Base-by-base conservation (phyloP, 92 coral and sea anemone genomes). In the Scolanthus callimorphus region DNA sequence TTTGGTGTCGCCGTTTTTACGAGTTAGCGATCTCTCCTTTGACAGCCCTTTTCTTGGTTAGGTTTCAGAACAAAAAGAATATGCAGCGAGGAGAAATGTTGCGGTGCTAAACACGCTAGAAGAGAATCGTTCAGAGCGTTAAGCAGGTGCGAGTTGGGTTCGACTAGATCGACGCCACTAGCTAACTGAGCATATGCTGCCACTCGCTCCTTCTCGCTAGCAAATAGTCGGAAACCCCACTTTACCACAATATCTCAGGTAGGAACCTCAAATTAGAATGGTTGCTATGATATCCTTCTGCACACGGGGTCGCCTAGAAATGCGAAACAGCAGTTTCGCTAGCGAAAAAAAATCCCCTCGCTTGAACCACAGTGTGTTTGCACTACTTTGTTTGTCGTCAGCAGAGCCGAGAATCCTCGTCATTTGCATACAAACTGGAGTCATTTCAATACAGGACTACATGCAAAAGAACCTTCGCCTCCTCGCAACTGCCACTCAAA, bases 351-450 rank as follows among this genome's bases (percentile, higher is more conserved):
- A 46, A 46, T 6, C 52, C 4, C 52, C 17, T 46, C 23, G 23
- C 17, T 47, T 26, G 29, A 19, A 30, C 1, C 39, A 23, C 22
- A 13, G 34, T 19, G 48, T 61, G 68, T 61, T 61, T 38, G 39
- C 37, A 49, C 47, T 61, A 61, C 38, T 46, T 57, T 34, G 63
- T 55, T 68, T 44, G 57, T 57, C 65, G 29, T 44, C 65, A 51
- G 46, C 28, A 49, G 44, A 34, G 34, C 58, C 24, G 55, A 1
- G 55, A 28, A 49, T 27, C 39, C 19, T 43, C 66, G 29, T 49
- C 48, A 88, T 88, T 83, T 83, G 86, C 96, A 88, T 88, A 74
- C 90, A 64, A 83, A 70, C 71, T 60, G 51, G 81, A 63, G 55
- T 51, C 39, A 65, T 57, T 57, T 71, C 86, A 80, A 88, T 78